Conservation (phyloP, 2,113 vertebrate genomes). For the Phoxinus phoxinus region DNA sequence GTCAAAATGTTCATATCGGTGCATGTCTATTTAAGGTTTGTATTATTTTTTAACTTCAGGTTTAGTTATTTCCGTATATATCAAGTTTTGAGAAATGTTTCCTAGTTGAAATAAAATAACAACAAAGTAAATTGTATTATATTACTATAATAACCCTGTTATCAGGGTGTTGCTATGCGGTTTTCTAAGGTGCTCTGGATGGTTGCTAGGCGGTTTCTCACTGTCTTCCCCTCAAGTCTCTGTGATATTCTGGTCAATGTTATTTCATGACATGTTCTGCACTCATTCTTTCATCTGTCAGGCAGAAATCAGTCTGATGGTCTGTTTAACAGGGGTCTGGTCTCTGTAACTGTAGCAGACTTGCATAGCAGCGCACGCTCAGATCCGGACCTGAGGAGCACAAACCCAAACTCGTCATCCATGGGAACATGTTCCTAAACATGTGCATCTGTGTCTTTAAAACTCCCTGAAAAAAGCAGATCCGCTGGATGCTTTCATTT, state of each 20-base stretch:
- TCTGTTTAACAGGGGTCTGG: not conserved
- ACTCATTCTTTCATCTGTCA: not conserved
- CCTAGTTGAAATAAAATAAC: too few species aligned
- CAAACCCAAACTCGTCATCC: conserved; percentile 1
- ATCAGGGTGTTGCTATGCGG: not conserved
- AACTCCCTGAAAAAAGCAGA: not conserved
- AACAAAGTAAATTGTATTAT: too few species aligned
- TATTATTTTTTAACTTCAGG: not conserved
- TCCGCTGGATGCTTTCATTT: not conserved
- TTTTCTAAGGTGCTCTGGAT: not conserved
- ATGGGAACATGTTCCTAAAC: not conserved
- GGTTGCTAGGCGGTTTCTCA: not conserved
- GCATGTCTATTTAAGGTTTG: not conserved
- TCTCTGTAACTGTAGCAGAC: not conserved
- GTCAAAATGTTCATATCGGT: too few species aligned
- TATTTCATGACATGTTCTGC: not conserved
- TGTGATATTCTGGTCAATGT: not conserved
- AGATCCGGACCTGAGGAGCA: not conserved
- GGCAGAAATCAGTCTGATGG: not conserved
- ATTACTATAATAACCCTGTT: not conserved
- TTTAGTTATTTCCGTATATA: not conserved
- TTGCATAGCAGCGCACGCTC: not conserved
- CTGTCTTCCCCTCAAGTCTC: not conserved
- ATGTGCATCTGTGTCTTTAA: not conserved
- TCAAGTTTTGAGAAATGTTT: too few species aligned